These are phyloP conservation scores for Onychomys torridus DNA, from an alignment of 2,797 vertebrate species.

Conservation along the genomic window DNA sequence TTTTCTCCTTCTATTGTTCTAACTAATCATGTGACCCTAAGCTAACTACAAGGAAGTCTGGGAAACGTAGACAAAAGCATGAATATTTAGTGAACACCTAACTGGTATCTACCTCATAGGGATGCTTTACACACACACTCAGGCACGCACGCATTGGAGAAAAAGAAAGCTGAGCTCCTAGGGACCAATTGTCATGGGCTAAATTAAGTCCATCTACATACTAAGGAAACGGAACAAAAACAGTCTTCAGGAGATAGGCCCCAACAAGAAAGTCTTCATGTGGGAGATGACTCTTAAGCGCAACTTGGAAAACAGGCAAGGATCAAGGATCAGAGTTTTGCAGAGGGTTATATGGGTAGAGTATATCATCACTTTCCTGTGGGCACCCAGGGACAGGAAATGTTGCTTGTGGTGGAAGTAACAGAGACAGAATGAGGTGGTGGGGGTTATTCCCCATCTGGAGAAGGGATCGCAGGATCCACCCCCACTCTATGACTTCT, in stretches of 20 bases:
- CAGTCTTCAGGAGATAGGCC: not conserved
- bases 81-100: not conserved
- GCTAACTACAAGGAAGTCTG: not conserved
- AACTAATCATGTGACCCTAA: not conserved
- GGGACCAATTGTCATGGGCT: not conserved
- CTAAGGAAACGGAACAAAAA: constrained; percentile 4
- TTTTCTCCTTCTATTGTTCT: not conserved
- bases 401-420: too few relatives aligned
- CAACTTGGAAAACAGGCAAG: not conserved
- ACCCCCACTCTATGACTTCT: not conserved
- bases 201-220: not conserved
- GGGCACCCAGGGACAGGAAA: not conserved
- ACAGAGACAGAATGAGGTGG: not conserved
- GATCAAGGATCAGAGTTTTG: not conserved
- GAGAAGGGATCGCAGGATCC: not conserved
- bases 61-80: not conserved
- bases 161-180: not conserved
- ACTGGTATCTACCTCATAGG: not conserved
- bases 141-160: too few relatives aligned
- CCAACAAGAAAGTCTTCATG: constrained; percentile 10
- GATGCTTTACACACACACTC: not conserved
- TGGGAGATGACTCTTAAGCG: not conserved
- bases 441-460: not conserved
- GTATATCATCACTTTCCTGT: not conserved
- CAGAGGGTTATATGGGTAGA: not conserved